Conservation (phyloP, 2,113 vertebrate species). For the Galeopterus variegatus region DNA sequence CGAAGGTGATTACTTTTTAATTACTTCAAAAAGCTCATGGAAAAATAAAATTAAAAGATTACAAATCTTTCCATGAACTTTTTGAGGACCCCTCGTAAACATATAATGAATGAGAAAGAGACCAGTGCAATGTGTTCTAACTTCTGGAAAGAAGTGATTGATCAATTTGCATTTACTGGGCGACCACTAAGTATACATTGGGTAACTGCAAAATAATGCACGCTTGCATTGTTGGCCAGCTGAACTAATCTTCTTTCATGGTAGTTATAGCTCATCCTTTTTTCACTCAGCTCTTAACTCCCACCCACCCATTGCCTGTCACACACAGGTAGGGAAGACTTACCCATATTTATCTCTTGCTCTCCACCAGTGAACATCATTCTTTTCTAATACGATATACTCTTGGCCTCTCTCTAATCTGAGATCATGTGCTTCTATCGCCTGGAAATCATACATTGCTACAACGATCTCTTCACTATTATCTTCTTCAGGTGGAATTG, state of each 20-base stretch:
- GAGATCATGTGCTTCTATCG: conserved; percentile 94
- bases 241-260: not conserved
- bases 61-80: too few relatives aligned
- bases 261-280: not conserved
- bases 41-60: too few relatives aligned
- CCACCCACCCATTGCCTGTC: not conserved
- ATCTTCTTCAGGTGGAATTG: conserved; percentile 87
- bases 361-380: conserved; percentile 95
- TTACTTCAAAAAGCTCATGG: too few relatives aligned
- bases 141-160: not conserved
- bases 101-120: not conserved
- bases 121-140: not conserved
- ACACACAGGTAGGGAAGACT: conserved; percentile 50
- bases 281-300: not conserved
- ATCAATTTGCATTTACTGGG: not conserved
- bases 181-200: not conserved
- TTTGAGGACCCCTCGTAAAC: not conserved
- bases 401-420: conserved; percentile 92
- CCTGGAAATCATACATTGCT: conserved; percentile 95
- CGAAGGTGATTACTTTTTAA: too few relatives aligned
- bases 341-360: conserved; percentile 94
- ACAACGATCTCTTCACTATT: conserved; percentile 91
- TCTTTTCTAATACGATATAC: conserved; percentile 94
- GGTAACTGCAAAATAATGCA: not conserved
- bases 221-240: not conserved